Base-by-base conservation (phyloP, 2,113 vertebrate genomes). In the Irena cyanogastra region DNA sequence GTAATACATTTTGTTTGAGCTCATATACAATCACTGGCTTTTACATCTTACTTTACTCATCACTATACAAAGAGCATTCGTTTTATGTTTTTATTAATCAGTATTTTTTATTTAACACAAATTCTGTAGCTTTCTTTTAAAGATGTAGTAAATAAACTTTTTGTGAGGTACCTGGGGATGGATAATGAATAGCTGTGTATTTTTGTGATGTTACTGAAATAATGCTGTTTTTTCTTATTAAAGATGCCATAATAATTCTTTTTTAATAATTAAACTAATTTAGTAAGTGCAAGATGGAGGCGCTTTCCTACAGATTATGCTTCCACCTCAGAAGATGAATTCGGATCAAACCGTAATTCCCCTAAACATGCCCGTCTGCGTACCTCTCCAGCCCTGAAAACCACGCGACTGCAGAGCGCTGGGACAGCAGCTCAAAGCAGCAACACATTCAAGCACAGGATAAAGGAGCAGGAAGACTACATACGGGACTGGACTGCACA, bases 311-410 rank as follows among this genome's bases (percentile, higher is more conserved):
- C 99, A 74, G 99, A 99, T 98, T 99, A 99, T 94, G 99, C 99
- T 98, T 99, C 99, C 98, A 99, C 99, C 96, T 99, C 99, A 49
- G 99, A 99, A 98, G 99, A 99, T 97, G 99, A 99, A 97, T 99
- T 99, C 33, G 98, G 99, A 97, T 99, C 99, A 96, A 99, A 98
- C 98, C 98, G 99, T 95, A 99, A 99, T 98, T 98, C 99, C 87
- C 98, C 99, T 76, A 99, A 99, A 97, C 98, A 99, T 76, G 97
- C 98, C 50, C 99, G 99, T 93, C 97, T 99, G 50, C 99, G 99
- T 96, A 97, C 98, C 85, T 98, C 98, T 98, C 98, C 98, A 98
- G 98, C 98, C 97, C 98, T 96, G 97, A 99, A 98, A 97, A 98
- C 87, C 83, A 94, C 98, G 9, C 98, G 98, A 65, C 93, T 98